A percentile compares a stretch with the other conserved stretches of the same genome.
Conservation (phyloP, 2,797 vertebrate species). For the Ceryle rudis region DNA sequence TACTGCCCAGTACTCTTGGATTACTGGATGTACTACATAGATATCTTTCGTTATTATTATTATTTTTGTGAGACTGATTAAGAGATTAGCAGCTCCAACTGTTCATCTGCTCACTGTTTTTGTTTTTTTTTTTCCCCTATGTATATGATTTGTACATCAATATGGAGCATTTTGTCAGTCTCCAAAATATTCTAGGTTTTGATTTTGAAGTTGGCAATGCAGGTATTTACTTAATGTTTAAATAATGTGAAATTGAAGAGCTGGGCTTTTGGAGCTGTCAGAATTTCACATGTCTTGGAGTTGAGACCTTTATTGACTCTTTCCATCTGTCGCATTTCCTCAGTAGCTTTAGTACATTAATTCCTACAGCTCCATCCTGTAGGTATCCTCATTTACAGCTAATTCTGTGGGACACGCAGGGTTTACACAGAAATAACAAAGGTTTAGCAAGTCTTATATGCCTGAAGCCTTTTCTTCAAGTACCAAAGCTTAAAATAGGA, state of each 20-base stretch:
- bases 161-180: not conserved
- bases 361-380: not conserved
- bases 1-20: not conserved
- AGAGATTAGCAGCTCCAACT: not conserved
- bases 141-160: fast-evolving
- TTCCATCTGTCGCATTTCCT: not conserved
- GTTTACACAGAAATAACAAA: not conserved
- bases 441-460: not conserved
- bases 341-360: not conserved
- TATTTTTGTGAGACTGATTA: not conserved
- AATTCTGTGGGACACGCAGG: not conserved
- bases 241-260: not conserved
- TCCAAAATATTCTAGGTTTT: not conserved
- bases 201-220: not conserved
- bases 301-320: not conserved
- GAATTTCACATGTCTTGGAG: not conserved
- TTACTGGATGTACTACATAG: not conserved
- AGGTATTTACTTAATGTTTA: not conserved
- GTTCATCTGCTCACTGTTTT: not conserved
- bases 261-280: not conserved
- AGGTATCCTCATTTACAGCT: not conserved
- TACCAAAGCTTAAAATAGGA: not conserved
- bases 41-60: not conserved
- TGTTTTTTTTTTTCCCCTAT: not conserved
- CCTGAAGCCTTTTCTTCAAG: not conserved